phyloP scores from a whole-genome alignment of 2,888 invertebrate species.

The Plagodis pulveraria region DNA sequence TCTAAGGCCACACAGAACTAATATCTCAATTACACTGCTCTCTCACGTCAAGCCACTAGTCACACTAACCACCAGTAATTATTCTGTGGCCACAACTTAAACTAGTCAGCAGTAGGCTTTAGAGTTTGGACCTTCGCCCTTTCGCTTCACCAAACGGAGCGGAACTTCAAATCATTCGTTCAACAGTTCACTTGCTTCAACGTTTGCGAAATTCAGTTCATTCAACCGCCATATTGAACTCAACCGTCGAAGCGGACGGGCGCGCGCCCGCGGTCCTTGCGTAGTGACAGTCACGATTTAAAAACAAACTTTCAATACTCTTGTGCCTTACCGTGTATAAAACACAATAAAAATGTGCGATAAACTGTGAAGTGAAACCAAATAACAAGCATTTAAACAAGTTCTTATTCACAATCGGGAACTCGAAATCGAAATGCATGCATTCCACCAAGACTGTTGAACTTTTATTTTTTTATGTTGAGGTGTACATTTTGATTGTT shows the following conservation, averaged over 20 bases:
- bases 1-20: too few species aligned
- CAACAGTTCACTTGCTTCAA: slow-evolving; percentile 41
- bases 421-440: slow-evolving; percentile 72
- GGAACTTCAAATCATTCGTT: slow-evolving; percentile 28
- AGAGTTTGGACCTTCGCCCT: too few species aligned
- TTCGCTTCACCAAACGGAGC: neutral
- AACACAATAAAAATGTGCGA: slow-evolving; percentile 37
- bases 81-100: too few species aligned
- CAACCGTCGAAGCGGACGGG: slow-evolving; percentile 53
- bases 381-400: slow-evolving; percentile 29
- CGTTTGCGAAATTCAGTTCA: slow-evolving; percentile 11
- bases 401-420: slow-evolving; percentile 45
- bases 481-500: slow-evolving; percentile 73
- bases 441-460: slow-evolving; percentile 82
- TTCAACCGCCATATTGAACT: slow-evolving; percentile 74
- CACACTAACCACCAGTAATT: too few species aligned
- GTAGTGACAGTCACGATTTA: slow-evolving; percentile 76
- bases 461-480: slow-evolving; percentile 73
- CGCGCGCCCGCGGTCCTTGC: slow-evolving; percentile 57
- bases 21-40: too few species aligned
- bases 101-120: neutral
- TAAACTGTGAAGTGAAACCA: slow-evolving; percentile 58
- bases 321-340: slow-evolving; percentile 48
- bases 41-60: too few species aligned
- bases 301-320: slow-evolving; percentile 65